Base-by-base conservation (phyloP, 2,888 invertebrate species). In the Apamea crenata region DNA sequence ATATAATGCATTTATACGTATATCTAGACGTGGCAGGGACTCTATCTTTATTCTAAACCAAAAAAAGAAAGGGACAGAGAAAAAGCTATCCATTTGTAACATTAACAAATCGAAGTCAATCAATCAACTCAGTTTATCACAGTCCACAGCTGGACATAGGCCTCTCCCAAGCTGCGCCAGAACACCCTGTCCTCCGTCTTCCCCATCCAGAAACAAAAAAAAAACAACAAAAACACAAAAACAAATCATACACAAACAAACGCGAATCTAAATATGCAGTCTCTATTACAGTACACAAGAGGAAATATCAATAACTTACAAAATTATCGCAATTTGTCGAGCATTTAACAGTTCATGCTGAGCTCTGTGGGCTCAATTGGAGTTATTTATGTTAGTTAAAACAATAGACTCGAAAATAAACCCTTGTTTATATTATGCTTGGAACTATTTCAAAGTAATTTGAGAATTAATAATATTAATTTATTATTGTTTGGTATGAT, bases 351-450 rank as follows among this genome's bases (percentile, higher is more conserved):
- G 68, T 2, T 18, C 18, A 32, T 2, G 12, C 29, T 85, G 63
- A n/a, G n/a, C n/a, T n/a, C n/a, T n/a, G 82, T 82, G 74, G 63
- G 73, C 32, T 63, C 32, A 56, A n/a, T 16, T 74, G 16, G 50
- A 12, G 12, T 65, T 81, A 65, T 81, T 85, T 81, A 69, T 59
- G 50, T 85, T 18, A 32, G 5, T 59, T 32, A 6, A 44, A 63
- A 81, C 18, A 29, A n/a, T 32, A 16, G 32, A 50, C 8, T 40
- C 21, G 32, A 47, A 53, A 61, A 80, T 80, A 81, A 81, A 81
- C 67, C n/a, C 7, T 40, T 56, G 68, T 50, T 69, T 81, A 59
- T 84, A 79, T 80, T 81, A 80, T 40, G 59, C 61, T 47, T 32
- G 44, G n/a, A 56, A 53, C 32, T 47, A 47, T 56, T 53, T 68